Evolutionary conservation across 2,888 invertebrate genomes (phyloP), one percentile per base, ranked within the genome.

Genomic region (Cistogaster globosa): DNA sequence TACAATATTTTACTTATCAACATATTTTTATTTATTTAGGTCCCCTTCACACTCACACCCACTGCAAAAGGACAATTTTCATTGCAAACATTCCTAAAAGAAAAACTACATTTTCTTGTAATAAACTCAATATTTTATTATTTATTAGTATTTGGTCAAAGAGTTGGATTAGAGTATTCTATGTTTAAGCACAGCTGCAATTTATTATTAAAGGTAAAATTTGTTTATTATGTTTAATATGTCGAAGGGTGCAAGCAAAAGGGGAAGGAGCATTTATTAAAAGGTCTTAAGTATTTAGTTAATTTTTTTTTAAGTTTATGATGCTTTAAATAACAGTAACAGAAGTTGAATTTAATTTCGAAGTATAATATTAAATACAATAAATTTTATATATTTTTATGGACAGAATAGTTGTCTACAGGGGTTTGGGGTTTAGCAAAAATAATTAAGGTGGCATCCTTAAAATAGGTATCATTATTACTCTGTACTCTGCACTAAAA

Each of bases 21-120:
- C 91, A 91, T 90, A 89, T 42, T 42, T 32, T 87, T 91, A 91
- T 91, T 91, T 91, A 91, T 91, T 91, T 91, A 91, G 91, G 91
- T 71, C 62, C 65, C 87, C 88, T 86, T 48, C 45, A 45, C 60
- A 48, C 60, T 60, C 60, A 63, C 55, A 71, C 63, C 42, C 62
- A 4, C 38, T 32, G 36, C 42, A 53, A 80, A 55, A 62, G 65
- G 69, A 71, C 65, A 69, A 55, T 75, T 69, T 69, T 51, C 22
- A 26, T 53, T 38, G 36, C 51, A 7, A 16, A 26, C 2, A 4
- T n/a, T n/a, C 36, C 45, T 32, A 9, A 79, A 69, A 45, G 62
- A 20, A 48, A 87, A 79, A 79, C 71, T 72, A 58, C 8, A 51
- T 63, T 71, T 57, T 65, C 63, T 87, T 87, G 81, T 83, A 67